Evolutionary conservation across 2,113 vertebrate species (phyloP).

Genomic region (Phyllopteryx taeniolatus): DNA sequence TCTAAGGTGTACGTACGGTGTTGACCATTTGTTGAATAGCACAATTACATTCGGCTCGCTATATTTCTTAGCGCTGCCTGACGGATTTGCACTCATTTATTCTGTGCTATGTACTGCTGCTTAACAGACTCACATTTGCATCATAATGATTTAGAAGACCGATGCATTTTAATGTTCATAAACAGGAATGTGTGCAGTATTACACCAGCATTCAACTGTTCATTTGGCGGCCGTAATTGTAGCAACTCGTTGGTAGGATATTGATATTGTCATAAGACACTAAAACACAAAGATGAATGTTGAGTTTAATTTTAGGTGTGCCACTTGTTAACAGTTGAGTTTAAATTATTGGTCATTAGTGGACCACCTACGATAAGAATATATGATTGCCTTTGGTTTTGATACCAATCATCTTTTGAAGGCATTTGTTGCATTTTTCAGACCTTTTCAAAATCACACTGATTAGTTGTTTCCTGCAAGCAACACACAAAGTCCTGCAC

Average conservation of each 20-base stretch:
- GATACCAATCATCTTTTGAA: conserved; percentile 27
- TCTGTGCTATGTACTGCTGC: conserved; percentile 56
- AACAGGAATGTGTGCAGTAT: conserved; percentile 51
- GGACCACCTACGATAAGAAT: conserved; percentile 2
- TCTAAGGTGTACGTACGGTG: conserved; percentile 50
- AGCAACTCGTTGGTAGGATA: conserved; percentile 30
- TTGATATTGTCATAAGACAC: conserved; percentile 33
- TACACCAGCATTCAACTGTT: conserved; percentile 36
- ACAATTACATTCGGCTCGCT: conserved; percentile 55
- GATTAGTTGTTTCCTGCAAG: conserved; percentile 25
- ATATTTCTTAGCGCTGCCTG: conserved; percentile 61
- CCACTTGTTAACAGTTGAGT: conserved; percentile 12
- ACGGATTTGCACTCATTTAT: conserved; percentile 68
- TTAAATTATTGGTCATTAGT: conserved; percentile 15
- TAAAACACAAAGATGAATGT: conserved; percentile 35
- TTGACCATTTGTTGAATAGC: conserved; percentile 69
- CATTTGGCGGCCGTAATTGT: conserved; percentile 28
- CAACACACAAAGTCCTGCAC: conserved; percentile 17
- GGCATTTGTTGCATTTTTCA: conserved; percentile 20
- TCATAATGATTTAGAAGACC: conserved; percentile 68
- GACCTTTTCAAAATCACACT: conserved; percentile 26
- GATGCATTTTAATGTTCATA: conserved; percentile 69
- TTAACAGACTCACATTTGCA: conserved; percentile 68
- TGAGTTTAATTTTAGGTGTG: conserved; percentile 10
- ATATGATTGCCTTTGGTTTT: conserved; percentile 25